These are phyloP conservation scores for Perodicticus potto DNA, from an alignment of 2,797 vertebrate genomes.

Conservation along the genomic window DNA sequence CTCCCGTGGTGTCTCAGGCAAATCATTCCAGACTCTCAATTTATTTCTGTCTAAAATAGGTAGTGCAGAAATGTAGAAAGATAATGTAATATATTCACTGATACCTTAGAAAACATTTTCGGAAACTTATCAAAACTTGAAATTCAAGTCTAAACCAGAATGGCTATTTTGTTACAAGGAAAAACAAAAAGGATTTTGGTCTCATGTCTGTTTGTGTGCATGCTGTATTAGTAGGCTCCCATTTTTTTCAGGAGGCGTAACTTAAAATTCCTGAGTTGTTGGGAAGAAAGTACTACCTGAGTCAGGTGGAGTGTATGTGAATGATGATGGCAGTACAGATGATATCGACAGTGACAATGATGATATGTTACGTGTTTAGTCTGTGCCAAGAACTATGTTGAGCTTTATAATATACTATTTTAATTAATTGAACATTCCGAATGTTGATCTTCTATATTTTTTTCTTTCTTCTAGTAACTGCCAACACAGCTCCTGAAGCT, in stretches of 20 bases:
- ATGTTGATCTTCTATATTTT: conserved; percentile 43
- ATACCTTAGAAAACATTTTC: background rate
- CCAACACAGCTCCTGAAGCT: conserved; percentile 38
- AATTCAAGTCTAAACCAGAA: background rate
- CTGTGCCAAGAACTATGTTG: conserved; percentile 43
- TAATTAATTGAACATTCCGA: conserved; percentile 64
- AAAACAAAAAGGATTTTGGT: background rate
- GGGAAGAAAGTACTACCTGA: background rate
- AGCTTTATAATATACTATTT: conserved; percentile 42
- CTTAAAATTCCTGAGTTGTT: background rate
- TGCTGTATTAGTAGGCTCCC: background rate
- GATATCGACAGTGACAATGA: background rate
- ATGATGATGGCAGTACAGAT: background rate
- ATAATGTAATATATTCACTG: background rate
- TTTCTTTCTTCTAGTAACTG: conserved; percentile 23
- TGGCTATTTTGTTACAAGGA: background rate
- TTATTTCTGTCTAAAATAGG: background rate
- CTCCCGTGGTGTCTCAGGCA: background rate
- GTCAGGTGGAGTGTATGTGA: background rate
- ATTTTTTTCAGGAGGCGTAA: background rate
- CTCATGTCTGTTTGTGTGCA: background rate
- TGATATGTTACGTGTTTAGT: background rate
- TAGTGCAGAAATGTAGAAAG: background rate
- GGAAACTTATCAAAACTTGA: background rate
- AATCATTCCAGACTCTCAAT: background rate